Conservation (phyloP, 1,140 invertebrate genomes). For the Drosophila grimshawi region DNA sequence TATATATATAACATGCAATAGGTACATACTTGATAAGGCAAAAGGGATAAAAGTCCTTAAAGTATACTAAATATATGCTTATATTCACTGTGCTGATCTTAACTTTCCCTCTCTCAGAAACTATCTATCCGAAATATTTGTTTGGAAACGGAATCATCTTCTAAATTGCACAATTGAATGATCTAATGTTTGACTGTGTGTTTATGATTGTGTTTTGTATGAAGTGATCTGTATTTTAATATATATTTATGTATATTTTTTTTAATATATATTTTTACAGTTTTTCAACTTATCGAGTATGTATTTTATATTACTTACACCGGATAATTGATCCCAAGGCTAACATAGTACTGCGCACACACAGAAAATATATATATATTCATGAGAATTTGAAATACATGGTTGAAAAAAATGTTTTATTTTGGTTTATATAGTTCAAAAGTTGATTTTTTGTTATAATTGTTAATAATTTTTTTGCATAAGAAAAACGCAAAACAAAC, state of each 20-base stretch:
- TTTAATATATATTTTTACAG: constrained; percentile 6
- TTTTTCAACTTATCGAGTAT: constrained; percentile 45
- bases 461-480: constrained; percentile 38
- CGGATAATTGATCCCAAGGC: constrained; percentile 92
- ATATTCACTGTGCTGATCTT: constrained; percentile 12
- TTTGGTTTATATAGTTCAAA: constrained; percentile 27
- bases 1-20: constrained; percentile 26
- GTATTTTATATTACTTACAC: constrained; percentile 90
- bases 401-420: constrained; percentile 57
- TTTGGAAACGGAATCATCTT: constrained; percentile 2
- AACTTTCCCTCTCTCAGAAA: constrained; percentile 1
- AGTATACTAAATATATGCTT: neutral
- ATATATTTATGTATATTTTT: constrained; percentile 21
- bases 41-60: constrained; percentile 2
- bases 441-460: constrained; percentile 26
- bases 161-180: neutral
- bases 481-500: constrained; percentile 12
- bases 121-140: neutral
- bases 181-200: constrained; percentile 21
- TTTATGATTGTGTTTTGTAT: constrained; percentile 41
- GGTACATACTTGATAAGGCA: constrained; percentile 11
- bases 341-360: constrained; percentile 90
- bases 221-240: constrained; percentile 19
- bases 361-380: constrained; percentile 55
- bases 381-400: constrained; percentile 66